These are phyloP conservation scores for Lordiphosa fenestrarum DNA, from an alignment of 2,888 invertebrate genomes.

Conservation along the genomic window DNA sequence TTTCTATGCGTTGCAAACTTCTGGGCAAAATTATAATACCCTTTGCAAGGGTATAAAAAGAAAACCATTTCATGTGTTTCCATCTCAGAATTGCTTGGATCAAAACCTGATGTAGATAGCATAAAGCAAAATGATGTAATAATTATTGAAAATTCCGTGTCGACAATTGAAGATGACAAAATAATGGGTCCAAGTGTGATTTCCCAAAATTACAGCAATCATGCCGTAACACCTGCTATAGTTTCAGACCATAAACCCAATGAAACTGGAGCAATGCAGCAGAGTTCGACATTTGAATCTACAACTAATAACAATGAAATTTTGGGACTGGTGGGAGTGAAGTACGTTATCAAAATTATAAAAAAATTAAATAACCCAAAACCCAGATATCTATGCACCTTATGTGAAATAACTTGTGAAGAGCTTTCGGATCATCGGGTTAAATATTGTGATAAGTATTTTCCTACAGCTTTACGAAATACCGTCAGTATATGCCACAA, in stretches of 20 bases:
- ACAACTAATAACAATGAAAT: slow-evolving; percentile 33
- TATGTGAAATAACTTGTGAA: slow-evolving; percentile 89
- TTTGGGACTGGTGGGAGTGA: slow-evolving; percentile 84
- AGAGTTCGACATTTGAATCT: slow-evolving; percentile 25
- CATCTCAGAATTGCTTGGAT: slow-evolving; percentile 17
- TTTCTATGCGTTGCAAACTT: no score
- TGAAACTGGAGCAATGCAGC: neutral
- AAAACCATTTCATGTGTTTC: slow-evolving; percentile 33
- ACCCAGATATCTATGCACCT: slow-evolving; percentile 87
- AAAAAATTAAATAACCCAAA: slow-evolving; percentile 84
- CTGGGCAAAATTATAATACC: no score
- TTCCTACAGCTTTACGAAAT: slow-evolving; percentile 83
- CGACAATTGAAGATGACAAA: neutral
- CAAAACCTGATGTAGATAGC: neutral
- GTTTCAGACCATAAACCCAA: slow-evolving; percentile 14
- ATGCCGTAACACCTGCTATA: neutral
- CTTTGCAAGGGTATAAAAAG: no score
- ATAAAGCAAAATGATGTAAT: slow-evolving; percentile 17
- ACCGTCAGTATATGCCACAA: slow-evolving; percentile 83
- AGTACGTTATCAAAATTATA: slow-evolving; percentile 88
- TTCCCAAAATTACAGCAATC: slow-evolving; percentile 11
- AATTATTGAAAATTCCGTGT: slow-evolving; percentile 12
- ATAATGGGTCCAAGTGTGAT: neutral
- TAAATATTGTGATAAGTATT: slow-evolving; percentile 85
- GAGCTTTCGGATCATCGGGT: slow-evolving; percentile 87